These are phyloP conservation scores for Sebastes oblongus DNA, from an alignment of 2,797 vertebrate species.

Conservation along the genomic window DNA sequence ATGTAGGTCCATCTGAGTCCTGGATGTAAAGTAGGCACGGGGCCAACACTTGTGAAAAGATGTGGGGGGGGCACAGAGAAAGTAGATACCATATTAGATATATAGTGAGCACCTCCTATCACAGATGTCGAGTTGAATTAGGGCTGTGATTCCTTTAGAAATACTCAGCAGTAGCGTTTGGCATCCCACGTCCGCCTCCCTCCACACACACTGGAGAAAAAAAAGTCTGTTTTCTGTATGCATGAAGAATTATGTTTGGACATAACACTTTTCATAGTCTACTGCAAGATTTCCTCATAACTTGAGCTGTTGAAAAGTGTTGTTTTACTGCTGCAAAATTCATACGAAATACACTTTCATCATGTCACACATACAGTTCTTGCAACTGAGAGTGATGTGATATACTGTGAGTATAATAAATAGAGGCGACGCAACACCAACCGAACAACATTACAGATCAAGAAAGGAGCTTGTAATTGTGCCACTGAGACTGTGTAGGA, in stretches of 20 bases:
- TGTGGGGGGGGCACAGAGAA: background rate
- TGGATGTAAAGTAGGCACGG: background rate
- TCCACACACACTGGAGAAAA: background rate
- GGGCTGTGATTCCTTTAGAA: background rate
- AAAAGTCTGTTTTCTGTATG: background rate
- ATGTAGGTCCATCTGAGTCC: background rate
- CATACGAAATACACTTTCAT: background rate
- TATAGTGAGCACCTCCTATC: background rate
- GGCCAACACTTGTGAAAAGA: background rate
- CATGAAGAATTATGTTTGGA: slow-evolving; percentile 10
- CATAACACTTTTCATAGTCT: background rate
- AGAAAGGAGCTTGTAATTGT: background rate
- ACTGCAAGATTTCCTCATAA: background rate
- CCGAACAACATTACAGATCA: background rate
- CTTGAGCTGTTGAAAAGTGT: background rate
- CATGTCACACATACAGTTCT: background rate
- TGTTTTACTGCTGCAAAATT: background rate
- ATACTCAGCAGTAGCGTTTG: slow-evolving; percentile 4
- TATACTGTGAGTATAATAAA: background rate
- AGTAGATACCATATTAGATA: background rate
- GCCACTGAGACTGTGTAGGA: background rate
- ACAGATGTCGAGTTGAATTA: slow-evolving; percentile 9
- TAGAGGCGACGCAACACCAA: background rate
- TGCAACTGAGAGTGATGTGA: background rate
- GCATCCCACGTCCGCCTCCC: background rate